Conservation (phyloP, 2,113 vertebrate species). For the Paralichthys olivaceus region DNA sequence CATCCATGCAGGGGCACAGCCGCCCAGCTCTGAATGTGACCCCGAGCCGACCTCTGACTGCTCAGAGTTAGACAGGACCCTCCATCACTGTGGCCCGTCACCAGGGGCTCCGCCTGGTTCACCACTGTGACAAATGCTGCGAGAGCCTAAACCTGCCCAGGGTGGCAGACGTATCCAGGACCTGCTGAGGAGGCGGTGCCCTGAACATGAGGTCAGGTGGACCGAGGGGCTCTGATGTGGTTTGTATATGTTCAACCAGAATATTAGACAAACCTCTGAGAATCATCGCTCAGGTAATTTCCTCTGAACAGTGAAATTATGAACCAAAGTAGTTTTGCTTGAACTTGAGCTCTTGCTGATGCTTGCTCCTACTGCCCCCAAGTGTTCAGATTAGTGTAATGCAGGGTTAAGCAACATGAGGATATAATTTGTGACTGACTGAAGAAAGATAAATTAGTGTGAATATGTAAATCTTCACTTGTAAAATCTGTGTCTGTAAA, state of each 20-base stretch:
- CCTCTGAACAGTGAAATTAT: not conserved
- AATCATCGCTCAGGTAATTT: no score
- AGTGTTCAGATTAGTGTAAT: constrained; percentile 63
- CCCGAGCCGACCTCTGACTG: constrained; percentile 55
- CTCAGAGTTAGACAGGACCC: constrained; percentile 52
- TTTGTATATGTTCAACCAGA: no score
- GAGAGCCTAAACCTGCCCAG: constrained; percentile 40
- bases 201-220: no score
- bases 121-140: constrained; percentile 71
- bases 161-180: constrained; percentile 47
- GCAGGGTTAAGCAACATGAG: constrained; percentile 7
- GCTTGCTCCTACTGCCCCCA: constrained; percentile 71
- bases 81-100: constrained; percentile 65
- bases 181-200: constrained; percentile 5
- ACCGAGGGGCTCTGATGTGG: no score
- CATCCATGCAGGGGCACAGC: constrained; percentile 41
- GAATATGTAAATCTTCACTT: no score
- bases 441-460: no score
- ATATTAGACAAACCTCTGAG: no score
- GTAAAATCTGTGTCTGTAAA: no score
- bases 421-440: no score
- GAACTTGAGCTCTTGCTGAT: not conserved
- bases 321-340: not conserved
- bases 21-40: constrained; percentile 13
- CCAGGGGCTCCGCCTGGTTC: constrained; percentile 17